A percentile compares a stretch with the other conserved stretches of the same genome.
Evolutionary conservation across 1,140 invertebrate genomes (phyloP).

Genomic region (Drosophila sproati): DNA sequence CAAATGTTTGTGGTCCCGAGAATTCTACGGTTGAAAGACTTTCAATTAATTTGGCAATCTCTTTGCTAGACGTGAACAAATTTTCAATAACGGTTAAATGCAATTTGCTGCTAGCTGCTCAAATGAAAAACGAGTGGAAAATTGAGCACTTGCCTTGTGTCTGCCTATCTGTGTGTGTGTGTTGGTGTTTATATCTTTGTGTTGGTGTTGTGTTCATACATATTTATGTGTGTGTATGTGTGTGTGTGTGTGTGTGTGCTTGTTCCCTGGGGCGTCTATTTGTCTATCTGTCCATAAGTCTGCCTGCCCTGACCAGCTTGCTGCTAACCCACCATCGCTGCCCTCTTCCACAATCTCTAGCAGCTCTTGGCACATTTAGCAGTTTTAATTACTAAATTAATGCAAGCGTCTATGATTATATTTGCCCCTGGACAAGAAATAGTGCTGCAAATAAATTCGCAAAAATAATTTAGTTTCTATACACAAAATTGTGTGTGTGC

Average conservation of each 20-base stretch:
- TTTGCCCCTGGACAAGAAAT: constrained; percentile 34
- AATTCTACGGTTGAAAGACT: constrained; percentile 26
- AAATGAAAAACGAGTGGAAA: constrained; percentile 39
- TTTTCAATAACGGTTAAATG: constrained; percentile 76
- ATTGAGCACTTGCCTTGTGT: constrained; percentile 8
- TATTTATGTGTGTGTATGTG: not conserved
- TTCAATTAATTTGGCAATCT: constrained; percentile 77
- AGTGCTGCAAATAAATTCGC: constrained; percentile 48
- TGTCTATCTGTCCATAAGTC: constrained; percentile 36
- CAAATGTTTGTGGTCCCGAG: not conserved
- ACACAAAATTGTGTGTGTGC: too few relatives aligned
- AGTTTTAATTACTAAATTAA: constrained; percentile 78
- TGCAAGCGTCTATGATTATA: constrained; percentile 64
- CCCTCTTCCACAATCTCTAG: constrained; percentile 6
- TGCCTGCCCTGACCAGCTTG: constrained; percentile 6
- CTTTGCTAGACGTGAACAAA: constrained; percentile 56
- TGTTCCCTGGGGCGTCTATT: constrained; percentile 55
- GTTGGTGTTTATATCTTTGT: not conserved
- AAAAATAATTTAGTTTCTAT: not conserved
- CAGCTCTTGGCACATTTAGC: constrained; percentile 58
- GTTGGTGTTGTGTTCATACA: not conserved
- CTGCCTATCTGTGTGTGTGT: constrained; percentile 17
- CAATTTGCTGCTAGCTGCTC: constrained; percentile 60
- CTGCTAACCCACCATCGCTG: not conserved
- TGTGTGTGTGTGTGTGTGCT: constrained; percentile 13